These are phyloP conservation scores for Phodopus roborovskii DNA, from an alignment of 2,113 vertebrate genomes.

Conservation along the genomic window DNA sequence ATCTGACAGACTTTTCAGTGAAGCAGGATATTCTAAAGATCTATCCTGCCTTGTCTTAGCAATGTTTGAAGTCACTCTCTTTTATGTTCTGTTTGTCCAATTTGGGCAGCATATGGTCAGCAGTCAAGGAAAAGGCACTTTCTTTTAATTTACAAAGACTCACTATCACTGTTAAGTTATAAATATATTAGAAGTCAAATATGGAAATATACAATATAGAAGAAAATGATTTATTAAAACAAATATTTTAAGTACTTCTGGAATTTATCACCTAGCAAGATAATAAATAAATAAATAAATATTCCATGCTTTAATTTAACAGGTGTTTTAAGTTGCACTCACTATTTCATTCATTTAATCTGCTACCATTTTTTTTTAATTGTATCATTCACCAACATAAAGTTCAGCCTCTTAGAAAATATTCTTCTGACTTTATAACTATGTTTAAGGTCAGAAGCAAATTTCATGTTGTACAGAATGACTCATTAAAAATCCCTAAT, in stretches of 20 bases:
- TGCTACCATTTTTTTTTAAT: neutral
- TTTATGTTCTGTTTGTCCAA: no score
- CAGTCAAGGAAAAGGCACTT: no score
- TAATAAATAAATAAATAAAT: neutral
- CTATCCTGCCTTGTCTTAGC: no score
- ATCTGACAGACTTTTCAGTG: no score
- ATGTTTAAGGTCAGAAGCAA: neutral
- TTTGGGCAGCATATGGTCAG: no score
- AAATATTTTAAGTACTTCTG: neutral
- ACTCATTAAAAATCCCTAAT: slow-evolving; percentile 8
- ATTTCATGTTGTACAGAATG: neutral
- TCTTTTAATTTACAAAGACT: slow-evolving; percentile 11
- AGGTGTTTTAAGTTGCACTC: neutral
- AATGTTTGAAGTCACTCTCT: no score
- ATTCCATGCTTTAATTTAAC: neutral
- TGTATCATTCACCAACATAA: neutral
- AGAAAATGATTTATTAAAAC: neutral
- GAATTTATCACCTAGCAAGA: neutral
- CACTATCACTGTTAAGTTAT: neutral
- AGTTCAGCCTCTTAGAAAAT: slow-evolving; percentile 23
- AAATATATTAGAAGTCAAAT: neutral
- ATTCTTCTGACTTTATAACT: neutral
- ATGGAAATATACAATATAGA: neutral
- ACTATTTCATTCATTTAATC: neutral
- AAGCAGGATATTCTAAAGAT: no score